Conservation (phyloP, 2,113 vertebrate species). For the Pteropus alecto region DNA sequence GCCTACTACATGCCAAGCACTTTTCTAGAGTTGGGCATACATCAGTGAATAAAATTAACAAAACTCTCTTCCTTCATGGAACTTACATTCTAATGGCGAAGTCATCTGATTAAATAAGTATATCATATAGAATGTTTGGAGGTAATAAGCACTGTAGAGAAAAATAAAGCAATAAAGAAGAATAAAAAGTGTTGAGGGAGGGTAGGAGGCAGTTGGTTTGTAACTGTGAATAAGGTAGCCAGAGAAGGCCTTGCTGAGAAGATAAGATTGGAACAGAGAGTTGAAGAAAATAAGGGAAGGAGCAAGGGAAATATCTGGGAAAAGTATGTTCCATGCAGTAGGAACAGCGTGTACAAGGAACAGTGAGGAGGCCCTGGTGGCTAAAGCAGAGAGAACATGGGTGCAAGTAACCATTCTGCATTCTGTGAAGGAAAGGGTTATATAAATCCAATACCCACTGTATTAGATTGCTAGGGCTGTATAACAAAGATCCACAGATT, state of each 20-base stretch:
- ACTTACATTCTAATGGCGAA: neutral
- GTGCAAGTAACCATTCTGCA: too few relatives aligned
- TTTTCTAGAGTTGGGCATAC: neutral
- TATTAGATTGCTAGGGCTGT: neutral
- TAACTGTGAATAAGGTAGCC: neutral
- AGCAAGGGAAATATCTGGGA: neutral
- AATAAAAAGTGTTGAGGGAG: neutral
- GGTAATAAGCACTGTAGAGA: neutral
- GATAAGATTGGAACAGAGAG: neutral
- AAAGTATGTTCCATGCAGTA: neutral
- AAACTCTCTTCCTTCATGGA: neutral
- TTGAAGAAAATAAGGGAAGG: neutral
- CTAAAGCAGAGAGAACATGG: neutral
- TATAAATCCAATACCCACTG: accelerated
- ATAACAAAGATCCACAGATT: neutral
- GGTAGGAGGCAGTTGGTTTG: neutral
- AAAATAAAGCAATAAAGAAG: neutral
- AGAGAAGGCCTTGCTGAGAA: conserved; percentile 17
- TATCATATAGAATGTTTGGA: neutral
- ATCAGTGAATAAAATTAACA: neutral
- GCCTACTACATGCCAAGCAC: neutral
- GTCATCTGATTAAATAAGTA: neutral
- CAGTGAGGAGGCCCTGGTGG: neutral
- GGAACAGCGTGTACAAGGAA: neutral
- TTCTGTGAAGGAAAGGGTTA: neutral